A percentile compares a stretch with the other conserved stretches of the same genome.
phyloP scores from a whole-genome alignment of 2,113 vertebrate genomes.

The Cavia porcellus region DNA sequence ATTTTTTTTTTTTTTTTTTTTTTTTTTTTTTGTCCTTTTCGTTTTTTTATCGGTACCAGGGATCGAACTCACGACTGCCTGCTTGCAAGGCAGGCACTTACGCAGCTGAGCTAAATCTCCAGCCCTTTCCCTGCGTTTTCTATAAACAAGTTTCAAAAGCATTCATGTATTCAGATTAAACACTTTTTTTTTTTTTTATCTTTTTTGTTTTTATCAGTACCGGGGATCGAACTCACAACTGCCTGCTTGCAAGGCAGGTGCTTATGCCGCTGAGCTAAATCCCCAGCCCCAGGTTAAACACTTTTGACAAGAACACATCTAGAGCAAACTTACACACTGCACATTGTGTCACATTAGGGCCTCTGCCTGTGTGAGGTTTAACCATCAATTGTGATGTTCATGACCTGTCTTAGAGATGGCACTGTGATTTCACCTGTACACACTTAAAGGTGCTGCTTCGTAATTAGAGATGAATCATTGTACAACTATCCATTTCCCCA shows the following conservation, averaged over 20 bases:
- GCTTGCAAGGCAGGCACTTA: no score
- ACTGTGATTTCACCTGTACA: background rate
- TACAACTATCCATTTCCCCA: background rate
- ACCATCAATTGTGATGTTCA: background rate
- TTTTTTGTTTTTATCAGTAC: no score
- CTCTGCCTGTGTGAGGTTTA: background rate
- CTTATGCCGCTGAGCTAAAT: no score
- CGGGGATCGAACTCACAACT: no score
- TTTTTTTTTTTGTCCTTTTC: no score
- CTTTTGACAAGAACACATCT: background rate
- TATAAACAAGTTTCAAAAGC: background rate
- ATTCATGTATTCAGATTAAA: background rate
- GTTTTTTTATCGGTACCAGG: no score
- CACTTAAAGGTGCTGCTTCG: background rate
- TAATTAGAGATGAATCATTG: background rate
- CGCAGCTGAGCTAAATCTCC: no score
- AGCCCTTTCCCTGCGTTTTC: background rate
- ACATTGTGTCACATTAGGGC: background rate
- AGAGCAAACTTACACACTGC: background rate
- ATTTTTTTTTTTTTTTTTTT: no score
- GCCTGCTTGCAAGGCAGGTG: no score
- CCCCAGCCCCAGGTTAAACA: background rate
- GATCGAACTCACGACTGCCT: no score
- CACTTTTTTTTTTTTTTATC: background rate
- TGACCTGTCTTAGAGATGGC: background rate